Evolutionary conservation across 2,888 invertebrate genomes (phyloP).

Genomic region (Anthophora plumipes): DNA sequence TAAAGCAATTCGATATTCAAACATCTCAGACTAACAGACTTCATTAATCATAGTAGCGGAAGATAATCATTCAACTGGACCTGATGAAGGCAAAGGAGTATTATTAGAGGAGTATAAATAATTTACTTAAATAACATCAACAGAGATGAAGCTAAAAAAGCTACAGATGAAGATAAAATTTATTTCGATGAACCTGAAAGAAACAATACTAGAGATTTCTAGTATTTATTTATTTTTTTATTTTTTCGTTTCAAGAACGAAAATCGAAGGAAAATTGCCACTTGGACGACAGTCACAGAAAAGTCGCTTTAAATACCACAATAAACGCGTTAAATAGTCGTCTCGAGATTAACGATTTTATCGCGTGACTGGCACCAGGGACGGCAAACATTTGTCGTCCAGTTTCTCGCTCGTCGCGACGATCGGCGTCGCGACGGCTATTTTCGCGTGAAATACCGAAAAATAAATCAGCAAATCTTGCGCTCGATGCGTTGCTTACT

Average conservation of each 20-base stretch:
- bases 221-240: neutral
- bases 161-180: no score
- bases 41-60: no score
- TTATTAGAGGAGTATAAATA: no score
- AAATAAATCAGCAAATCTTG: constrained; percentile 34
- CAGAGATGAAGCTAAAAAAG: no score
- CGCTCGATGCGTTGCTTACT: no score
- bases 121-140: no score
- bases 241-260: neutral
- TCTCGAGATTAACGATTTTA: constrained; percentile 36
- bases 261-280: constrained; percentile 5
- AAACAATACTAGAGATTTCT: neutral
- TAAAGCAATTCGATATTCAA: no score
- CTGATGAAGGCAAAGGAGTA: no score
- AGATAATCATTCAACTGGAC: no score
- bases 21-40: no score
- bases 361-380: constrained; percentile 45
- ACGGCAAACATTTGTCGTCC: constrained; percentile 54
- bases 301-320: constrained; percentile 37
- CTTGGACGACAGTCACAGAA: constrained; percentile 10
- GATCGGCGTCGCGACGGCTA: neutral
- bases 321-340: constrained; percentile 28
- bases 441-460: neutral
- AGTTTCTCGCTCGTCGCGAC: constrained; percentile 15
- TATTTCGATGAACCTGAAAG: no score